Base-by-base conservation (phyloP, 2,888 invertebrate genomes). In the Aelia acuminata region DNA sequence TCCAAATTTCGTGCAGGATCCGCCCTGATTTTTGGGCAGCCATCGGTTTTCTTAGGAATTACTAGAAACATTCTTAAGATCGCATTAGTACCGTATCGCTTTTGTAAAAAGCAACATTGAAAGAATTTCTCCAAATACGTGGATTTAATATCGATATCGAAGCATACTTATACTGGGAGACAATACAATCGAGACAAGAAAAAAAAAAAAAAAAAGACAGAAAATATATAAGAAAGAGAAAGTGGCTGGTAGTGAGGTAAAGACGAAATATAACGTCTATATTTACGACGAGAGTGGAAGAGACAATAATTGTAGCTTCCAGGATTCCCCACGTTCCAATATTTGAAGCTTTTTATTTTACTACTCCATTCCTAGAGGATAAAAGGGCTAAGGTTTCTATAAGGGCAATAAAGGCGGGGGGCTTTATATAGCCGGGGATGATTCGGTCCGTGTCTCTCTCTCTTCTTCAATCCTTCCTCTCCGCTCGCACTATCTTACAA, bases 341-440 rank as follows among this genome's bases (percentile, higher is more conserved):
- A 87, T 87, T 87, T 87, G 87, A 75, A 80, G 47, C 87, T 80
- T 87, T 87, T 87, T 87, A 87, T 87, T 87, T 87, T 87, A 87
- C 87, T 75, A 87, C 87, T 87, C 87, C 87, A 87, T 87, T 87
- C 70, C 70, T 87, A 87, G 80, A 87, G 87, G 87, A 80, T 87
- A 87, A 87, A 87, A 80, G 49, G 47, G 20, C 57, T 87, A 86
- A 86, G 86, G 86, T 86, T 86, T 86, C 86, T 86, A 70, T 87
- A 87, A 87, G 87, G 70, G 70, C 87, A 49, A 50, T 50, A 50
- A 85, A 85, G 50, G 53, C 18, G 22, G 48, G 22, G 48, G 85
- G 50, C 26, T 85, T 85, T 85, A 85, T 85, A 84, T 70, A 47
- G 49, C 50, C 5, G 11, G 39, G 75, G 75, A 75, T 75, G 75